Evolutionary conservation across 2,888 invertebrate genomes (phyloP), one percentile per base, ranked within the genome.

Genomic region (Eristalis tenax): DNA sequence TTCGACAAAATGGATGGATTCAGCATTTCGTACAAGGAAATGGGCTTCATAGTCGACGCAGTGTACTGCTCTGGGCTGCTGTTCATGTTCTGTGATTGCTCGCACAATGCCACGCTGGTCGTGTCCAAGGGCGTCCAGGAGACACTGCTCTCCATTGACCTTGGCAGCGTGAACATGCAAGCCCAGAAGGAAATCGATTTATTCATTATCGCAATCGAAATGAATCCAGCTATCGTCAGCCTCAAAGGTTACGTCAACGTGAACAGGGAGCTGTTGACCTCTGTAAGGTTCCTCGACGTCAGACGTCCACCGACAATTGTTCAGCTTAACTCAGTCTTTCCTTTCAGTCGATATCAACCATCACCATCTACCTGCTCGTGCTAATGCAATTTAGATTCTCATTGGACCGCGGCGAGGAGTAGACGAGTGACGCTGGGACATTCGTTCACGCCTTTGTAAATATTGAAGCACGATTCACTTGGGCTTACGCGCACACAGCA

Each of bases 211-310:
- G 96, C 95, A 0, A 95, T 96, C 69, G 94, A 95, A 91, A 94
- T 96, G 95, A 96, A 96, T 91, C 95, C 96, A 5, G 95, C 96
- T 0, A 95, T 95, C 22, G 96, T 96, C 0, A 95, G 95, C 35
- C 92, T 96, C 65, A 95, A 95, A 90, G 96, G 96, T 28, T 96
- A 95, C 89, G 94, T 95, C 0, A 92, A 95, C 88, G 95, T 96
- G 23, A 95, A 95, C 90, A 94, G 96, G 76, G 95, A 95, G 90
- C 92, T 96, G 3, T 91, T 96, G 18, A 95, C 95, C 56, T 95
- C 95, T 88, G 96, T 95, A 91, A 93, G 94, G 50, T 50, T 18
- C 18, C 50, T 0, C 1, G 6, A 18, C 50, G 18, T 18, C 43
- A 2, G 4, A n/a, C 6, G 4, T 61, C 57, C 4, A 35, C 26